Conservation (phyloP, 2,888 invertebrate species). For the Masnerella sp. region DNA sequence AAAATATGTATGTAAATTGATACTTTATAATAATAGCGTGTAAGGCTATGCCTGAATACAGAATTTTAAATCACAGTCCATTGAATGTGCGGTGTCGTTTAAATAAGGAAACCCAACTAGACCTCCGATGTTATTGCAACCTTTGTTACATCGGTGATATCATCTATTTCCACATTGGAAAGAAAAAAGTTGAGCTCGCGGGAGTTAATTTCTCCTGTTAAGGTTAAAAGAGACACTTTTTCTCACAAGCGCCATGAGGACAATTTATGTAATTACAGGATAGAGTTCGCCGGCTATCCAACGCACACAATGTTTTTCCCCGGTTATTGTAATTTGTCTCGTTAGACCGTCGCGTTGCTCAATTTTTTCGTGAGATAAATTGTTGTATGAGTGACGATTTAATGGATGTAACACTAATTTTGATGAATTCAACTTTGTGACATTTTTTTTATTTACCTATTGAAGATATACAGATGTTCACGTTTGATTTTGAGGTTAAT, state of each 20-base stretch:
- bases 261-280: slow-evolving; percentile 32
- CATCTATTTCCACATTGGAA: background rate
- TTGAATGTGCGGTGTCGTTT: background rate
- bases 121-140: background rate
- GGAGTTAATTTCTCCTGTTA: slow-evolving; percentile 30
- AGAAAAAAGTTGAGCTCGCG: background rate
- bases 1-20: slow-evolving; percentile 2
- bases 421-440: no score
- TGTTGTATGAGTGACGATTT: no score
- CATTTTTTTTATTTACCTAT: no score
- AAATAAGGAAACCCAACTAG: background rate
- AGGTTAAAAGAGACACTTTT: slow-evolving; percentile 29
- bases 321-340: slow-evolving; percentile 18
- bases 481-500: no score
- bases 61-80: no score
- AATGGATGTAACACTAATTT: no score
- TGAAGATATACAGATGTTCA: no score
- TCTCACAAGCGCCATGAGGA: slow-evolving; percentile 13
- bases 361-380: background rate
- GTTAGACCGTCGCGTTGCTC: background rate
- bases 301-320: slow-evolving; percentile 8
- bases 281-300: slow-evolving; percentile 4
- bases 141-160: background rate
- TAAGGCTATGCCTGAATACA: no score
- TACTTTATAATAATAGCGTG: no score